Conservation (phyloP, 2,797 vertebrate species). For the Lacerta bilineata region DNA sequence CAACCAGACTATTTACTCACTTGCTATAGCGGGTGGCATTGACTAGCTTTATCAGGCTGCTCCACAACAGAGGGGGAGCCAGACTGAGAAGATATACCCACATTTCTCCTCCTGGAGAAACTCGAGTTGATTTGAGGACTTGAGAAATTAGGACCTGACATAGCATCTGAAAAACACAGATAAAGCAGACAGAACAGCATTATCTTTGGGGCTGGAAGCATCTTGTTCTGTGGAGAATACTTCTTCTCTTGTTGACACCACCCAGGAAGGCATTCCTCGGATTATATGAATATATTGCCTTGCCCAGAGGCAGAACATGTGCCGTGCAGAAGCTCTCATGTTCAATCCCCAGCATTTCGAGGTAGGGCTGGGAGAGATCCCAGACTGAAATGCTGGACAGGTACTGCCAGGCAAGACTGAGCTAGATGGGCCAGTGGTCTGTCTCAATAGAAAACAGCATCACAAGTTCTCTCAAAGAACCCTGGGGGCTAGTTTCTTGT, state of each 20-base stretch:
- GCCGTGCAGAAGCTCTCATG: too few relatives aligned
- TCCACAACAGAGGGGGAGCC: slow-evolving; percentile 30
- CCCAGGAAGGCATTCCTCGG: too few relatives aligned
- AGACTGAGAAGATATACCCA: slow-evolving; percentile 43
- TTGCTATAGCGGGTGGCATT: slow-evolving; percentile 31
- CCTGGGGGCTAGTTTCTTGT: too few relatives aligned
- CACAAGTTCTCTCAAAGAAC: too few relatives aligned
- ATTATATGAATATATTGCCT: too few relatives aligned
- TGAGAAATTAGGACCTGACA: slow-evolving; percentile 8
- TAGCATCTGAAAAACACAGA: not conserved
- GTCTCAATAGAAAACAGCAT: too few relatives aligned
- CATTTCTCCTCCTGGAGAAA: slow-evolving; percentile 17
- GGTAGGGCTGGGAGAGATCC: too few relatives aligned
- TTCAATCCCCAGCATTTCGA: too few relatives aligned
- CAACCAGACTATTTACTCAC: slow-evolving; percentile 54
- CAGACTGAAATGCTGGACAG: too few relatives aligned
- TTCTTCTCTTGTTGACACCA: not conserved
- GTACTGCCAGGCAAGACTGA: too few relatives aligned
- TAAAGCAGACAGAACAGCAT: not conserved
- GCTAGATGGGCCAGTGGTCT: too few relatives aligned
- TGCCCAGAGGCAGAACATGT: too few relatives aligned
- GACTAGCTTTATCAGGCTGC: slow-evolving; percentile 53
- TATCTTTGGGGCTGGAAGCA: rapidly evolving
- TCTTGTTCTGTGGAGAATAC: not conserved
- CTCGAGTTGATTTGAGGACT: not conserved